Evolutionary conservation across 1,140 invertebrate genomes (phyloP), one percentile per base, ranked within the genome.

Genomic region (Orchestia grillus): DNA sequence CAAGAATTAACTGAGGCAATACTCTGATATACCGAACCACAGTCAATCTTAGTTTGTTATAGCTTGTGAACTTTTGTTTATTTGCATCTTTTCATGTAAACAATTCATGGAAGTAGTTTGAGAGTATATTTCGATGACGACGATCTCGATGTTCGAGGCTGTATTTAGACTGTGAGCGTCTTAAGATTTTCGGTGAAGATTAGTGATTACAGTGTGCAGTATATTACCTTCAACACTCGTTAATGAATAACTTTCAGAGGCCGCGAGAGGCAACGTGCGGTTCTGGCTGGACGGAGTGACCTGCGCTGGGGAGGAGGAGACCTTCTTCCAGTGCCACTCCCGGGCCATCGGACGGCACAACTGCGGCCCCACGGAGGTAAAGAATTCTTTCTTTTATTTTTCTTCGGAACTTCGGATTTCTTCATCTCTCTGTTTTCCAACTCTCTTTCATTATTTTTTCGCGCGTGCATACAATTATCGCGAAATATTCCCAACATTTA

Each of bases 301-400:
- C 0, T 96, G 96, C 44, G 62, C 87, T 15, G 96, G 96, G 8
- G 28, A 16, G 0, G 96, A 96, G 45, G 36, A 87, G 15, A 43
- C 57, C 8, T 92, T 96, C 44, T 87, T 96, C 8, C 62, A 96
- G 40, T 96, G 96, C 53, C 42, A 96, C n/a, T 95, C 96, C 44
- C 95, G 95, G 6, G 96, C 96, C 6, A 44, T 96, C 0, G 96
- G 96, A 8, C 92, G 96, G 15, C 96, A 96, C 44, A 96, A 96
- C 87, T 96, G 96, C 87, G 96, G 95, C 0, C 47, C 96, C 16
- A 96, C 96, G 0, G 96, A 96, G 96, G 96, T 96, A 41, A 90
- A 3, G 62, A 3, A 28, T 77, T 36, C 11, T 77, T 77, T 28
- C 11, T 23, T 53, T 19, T 53, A 53, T 53, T 53, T 6, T 6